These are phyloP conservation scores for Chaetodon trifascialis DNA, from an alignment of 2,113 vertebrate species.

Conservation along the genomic window DNA sequence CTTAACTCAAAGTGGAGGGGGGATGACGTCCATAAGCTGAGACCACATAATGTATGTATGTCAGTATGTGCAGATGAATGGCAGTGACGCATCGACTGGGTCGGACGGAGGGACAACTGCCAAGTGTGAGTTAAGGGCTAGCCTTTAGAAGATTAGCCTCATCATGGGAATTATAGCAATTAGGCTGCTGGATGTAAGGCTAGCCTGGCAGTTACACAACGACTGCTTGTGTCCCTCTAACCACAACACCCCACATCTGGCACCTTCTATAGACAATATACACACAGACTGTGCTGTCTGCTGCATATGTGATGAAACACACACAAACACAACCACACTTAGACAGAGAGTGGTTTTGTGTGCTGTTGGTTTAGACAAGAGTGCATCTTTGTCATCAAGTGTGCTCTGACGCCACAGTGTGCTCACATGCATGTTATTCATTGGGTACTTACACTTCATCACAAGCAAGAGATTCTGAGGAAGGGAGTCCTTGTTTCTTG, in stretches of 20 bases:
- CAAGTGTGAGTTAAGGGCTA: conserved; percentile 72
- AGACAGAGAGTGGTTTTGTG: conserved; percentile 68
- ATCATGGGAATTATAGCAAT: conserved; percentile 83
- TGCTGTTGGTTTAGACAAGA: conserved; percentile 56
- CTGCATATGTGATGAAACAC: conserved; percentile 57
- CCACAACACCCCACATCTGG: conserved; percentile 80
- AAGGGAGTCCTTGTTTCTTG: conserved; percentile 94
- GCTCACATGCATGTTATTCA: conserved; percentile 52
- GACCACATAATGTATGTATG: not conserved
- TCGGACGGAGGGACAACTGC: conserved; percentile 63
- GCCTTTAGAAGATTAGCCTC: conserved; percentile 79
- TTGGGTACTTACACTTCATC: conserved; percentile 93
- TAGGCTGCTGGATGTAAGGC: conserved; percentile 72
- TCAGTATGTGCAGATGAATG: conserved; percentile 41
- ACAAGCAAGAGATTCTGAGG: conserved; percentile 94
- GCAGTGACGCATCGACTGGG: conserved; percentile 24
- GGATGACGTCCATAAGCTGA: conserved; percentile 16
- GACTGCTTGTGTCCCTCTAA: conserved; percentile 65
- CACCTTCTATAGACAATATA: conserved; percentile 76
- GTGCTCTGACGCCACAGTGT: conserved; percentile 68
- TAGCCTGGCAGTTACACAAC: conserved; percentile 75
- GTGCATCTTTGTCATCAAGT: conserved; percentile 63
- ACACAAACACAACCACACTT: conserved; percentile 39
- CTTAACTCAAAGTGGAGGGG: conserved; percentile 13
- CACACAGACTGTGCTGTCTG: conserved; percentile 73